A percentile compares a stretch with the other conserved stretches of the same genome.
These are phyloP conservation scores for Bagarius yarrelli DNA, from an alignment of 2,113 vertebrate genomes.

Conservation along the genomic window DNA sequence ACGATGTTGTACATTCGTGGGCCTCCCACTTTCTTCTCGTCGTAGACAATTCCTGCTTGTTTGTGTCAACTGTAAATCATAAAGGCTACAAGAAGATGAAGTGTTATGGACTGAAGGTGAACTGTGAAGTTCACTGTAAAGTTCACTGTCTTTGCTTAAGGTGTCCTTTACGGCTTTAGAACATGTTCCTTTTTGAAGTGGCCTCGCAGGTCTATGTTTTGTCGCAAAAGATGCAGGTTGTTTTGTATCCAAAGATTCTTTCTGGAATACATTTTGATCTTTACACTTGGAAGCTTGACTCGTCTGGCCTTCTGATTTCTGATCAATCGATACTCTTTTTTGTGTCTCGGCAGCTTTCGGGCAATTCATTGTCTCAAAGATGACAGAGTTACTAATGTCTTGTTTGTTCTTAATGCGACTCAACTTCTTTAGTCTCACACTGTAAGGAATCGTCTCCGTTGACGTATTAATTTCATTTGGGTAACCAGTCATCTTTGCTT, in stretches of 20 bases:
- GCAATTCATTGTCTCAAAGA: not conserved
- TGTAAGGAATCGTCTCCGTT: not conserved
- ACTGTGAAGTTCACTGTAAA: not conserved
- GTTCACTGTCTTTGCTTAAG: not conserved
- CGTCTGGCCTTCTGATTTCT: not conserved
- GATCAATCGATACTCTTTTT: not conserved
- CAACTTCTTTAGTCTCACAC: not conserved
- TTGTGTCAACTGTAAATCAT: slow-evolving; percentile 8
- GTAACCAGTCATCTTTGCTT: not conserved
- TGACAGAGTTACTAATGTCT: not conserved
- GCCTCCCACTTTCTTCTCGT: slow-evolving; percentile 13
- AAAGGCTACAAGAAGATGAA: not conserved
- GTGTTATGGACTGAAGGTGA: not conserved
- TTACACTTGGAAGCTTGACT: not conserved
- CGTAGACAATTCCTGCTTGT: not conserved
- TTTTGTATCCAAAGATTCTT: not conserved
- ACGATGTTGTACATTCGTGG: not conserved
- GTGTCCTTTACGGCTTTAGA: not conserved
- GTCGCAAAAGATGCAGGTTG: not conserved
- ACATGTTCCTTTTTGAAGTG: not conserved
- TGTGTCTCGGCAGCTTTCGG: not conserved
- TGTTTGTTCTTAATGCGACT: not conserved
- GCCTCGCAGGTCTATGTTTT: slow-evolving; percentile 14
- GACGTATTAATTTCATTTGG: not conserved
- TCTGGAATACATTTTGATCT: not conserved